phyloP scores from a whole-genome alignment of 23 tunicate genomes.

The Halocynthia aurantium region DNA sequence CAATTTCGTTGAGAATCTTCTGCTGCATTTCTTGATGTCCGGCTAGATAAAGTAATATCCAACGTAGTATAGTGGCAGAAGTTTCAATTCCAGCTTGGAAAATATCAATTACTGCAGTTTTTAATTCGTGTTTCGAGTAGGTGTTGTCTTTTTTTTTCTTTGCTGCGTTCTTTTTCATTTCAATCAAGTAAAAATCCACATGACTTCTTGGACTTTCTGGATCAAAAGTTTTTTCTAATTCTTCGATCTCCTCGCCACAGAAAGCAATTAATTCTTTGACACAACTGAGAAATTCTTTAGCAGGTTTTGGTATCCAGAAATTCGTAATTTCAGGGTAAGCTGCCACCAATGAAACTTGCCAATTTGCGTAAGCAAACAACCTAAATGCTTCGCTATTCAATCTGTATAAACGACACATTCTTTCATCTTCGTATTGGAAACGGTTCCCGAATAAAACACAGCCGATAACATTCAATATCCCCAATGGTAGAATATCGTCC shows the following conservation, averaged over 20 bases:
- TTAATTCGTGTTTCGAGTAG: neutral
- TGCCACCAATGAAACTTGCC: neutral
- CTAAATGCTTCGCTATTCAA: constrained; percentile 14
- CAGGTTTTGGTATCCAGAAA: constrained; percentile 12
- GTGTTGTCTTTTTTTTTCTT: neutral
- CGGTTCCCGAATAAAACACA: constrained; percentile 7
- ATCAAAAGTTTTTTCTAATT: neutral
- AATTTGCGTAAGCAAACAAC: neutral
- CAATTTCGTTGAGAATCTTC: constrained; percentile 8
- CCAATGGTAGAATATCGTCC: neutral
- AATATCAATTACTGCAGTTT: no score
- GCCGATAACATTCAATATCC: constrained; percentile 1
- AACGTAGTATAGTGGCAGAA: no score
- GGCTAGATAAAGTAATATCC: no score
- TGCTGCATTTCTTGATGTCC: no score
- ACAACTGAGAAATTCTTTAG: neutral
- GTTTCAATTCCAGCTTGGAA: no score
- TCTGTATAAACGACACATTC: neutral
- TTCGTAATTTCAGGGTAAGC: constrained; percentile 10
- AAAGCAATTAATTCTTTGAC: neutral
- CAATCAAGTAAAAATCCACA: constrained; percentile 23
- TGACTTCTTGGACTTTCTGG: constrained; percentile 6
- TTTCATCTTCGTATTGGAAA: neutral
- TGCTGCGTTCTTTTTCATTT: neutral
- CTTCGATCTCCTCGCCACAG: neutral